These are phyloP conservation scores for Troilus luridus DNA, from an alignment of 2,888 invertebrate species.

Conservation along the genomic window DNA sequence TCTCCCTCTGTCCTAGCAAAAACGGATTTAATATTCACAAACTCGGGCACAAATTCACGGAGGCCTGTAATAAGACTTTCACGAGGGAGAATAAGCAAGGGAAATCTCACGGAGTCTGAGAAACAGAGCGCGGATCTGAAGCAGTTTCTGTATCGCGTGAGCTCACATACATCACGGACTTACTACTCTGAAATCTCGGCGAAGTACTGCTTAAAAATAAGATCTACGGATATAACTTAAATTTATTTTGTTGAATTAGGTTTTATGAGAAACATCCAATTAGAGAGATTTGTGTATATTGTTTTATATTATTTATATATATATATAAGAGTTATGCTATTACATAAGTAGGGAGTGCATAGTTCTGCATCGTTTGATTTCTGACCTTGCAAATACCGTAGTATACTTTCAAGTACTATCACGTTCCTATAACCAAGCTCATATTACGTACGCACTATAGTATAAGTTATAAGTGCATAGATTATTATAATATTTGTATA, in stretches of 20 bases:
- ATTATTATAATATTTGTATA: no score
- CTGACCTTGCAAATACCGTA: neutral
- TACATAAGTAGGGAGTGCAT: neutral
- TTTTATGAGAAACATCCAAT: no score
- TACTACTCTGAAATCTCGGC: no score
- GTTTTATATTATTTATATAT: no score
- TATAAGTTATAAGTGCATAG: no score
- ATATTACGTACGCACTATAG: neutral
- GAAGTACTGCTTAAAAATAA: no score
- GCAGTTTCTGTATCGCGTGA: no score
- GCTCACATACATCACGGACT: no score
- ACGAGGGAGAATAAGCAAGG: conserved; percentile 1
- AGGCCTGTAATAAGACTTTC: conserved; percentile 20
- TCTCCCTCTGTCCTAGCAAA: neutral
- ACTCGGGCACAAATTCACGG: conserved; percentile 3
- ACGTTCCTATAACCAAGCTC: neutral
- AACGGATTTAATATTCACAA: neutral
- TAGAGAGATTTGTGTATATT: no score
- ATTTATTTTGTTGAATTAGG: no score
- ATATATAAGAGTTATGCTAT: no score
- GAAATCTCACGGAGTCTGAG: neutral
- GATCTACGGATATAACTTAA: no score
- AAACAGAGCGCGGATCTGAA: neutral
- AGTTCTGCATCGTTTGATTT: neutral
- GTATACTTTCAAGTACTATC: neutral